Percentiles rank a stretch among this genome's conserved stretches.
phyloP scores from a whole-genome alignment of 2,113 vertebrate genomes.

The Corythaeola cristata region DNA sequence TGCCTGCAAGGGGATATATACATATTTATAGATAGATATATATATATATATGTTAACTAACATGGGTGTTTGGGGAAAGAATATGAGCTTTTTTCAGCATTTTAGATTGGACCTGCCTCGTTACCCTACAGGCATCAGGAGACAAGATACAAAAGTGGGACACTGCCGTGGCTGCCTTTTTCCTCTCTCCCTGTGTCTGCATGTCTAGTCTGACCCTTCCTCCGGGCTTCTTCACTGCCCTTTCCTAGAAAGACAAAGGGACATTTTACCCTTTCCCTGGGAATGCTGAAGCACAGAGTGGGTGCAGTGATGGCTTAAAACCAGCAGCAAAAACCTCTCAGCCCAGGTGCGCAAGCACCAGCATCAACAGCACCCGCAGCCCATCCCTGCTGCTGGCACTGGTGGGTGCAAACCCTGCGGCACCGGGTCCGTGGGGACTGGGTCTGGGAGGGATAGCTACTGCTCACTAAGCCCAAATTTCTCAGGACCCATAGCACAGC shows the following conservation, averaged over 20 bases:
- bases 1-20: background rate
- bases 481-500: background rate
- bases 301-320: background rate
- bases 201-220: background rate
- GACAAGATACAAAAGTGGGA: background rate
- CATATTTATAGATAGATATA: too few species aligned
- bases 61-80: background rate
- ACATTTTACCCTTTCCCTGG: background rate
- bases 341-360: background rate
- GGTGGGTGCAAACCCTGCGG: background rate
- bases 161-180: background rate
- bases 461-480: background rate
- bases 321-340: background rate
- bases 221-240: background rate
- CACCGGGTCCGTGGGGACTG: rapidly evolving
- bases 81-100: background rate
- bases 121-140: background rate
- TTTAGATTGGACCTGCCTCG: background rate
- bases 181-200: rapidly evolving
- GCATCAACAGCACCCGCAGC: background rate
- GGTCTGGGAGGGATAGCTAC: background rate
- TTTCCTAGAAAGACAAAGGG: background rate
- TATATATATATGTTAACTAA: background rate
- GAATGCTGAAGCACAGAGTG: background rate
- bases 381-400: rapidly evolving